Base-by-base conservation (phyloP, 2,113 vertebrate genomes). In the Colossoma macropomum region DNA sequence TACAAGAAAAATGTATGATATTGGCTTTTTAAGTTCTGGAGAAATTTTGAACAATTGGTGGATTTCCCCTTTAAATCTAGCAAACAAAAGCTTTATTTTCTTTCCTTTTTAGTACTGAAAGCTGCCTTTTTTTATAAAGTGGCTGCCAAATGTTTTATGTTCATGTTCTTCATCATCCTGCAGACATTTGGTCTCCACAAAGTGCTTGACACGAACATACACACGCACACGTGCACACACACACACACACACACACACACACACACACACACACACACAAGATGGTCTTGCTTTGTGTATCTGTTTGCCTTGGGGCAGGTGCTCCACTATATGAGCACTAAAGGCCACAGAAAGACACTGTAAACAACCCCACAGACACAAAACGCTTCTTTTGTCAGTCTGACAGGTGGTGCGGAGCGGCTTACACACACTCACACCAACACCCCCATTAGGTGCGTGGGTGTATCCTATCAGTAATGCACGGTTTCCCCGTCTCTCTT, bases 221-320 rank as follows among this genome's bases (percentile, higher is more conserved):
- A 59, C 54, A 32, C 17, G 21, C 54, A 32, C 27, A 30, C 21
- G 16, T 19, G 11, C n/a, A 54, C 11, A 32, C 8, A 59, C 21
- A n/a, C 10, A 56, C 17, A 56, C 52, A 30, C 45, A 54, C 21
- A 17, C 10, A n/a, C 54, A 59, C 54, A 59, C 54, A 32, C n/a
- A 54, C 11, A 32, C 8, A 59, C 21, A n/a, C 10, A 56, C 17
- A 56, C 52, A 30, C 45, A 54, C 21, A 17, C 10, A 15, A 5
- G 2, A 52, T 52, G 50, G 2, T 25, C 21, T 17, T 12, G 15
- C 13, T 38, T 5, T 56, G 48, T 56, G 15, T 70, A 56, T n/a
- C 54, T 81, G 75, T 85, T 74, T 74, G 38, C 69, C 28, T 62
- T 48, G 45, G 23, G 48, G 50, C 84, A 82, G 59, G 75, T 86